Conservation (phyloP, 2,797 vertebrate species). For the Argentina silus region DNA sequence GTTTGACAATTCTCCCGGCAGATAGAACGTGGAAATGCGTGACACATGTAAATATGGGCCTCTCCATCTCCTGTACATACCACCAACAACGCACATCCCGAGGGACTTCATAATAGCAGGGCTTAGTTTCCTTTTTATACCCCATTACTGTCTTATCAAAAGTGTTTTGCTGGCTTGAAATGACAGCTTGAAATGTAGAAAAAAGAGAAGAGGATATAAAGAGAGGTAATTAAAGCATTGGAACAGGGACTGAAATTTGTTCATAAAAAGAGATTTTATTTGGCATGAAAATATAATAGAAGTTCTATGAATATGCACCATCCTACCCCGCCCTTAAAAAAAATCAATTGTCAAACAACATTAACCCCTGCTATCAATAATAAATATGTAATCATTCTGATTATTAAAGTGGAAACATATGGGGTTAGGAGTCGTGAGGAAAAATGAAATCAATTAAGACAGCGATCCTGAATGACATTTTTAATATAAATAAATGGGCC, state of each 20-base stretch:
- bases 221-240: conserved; percentile 21
- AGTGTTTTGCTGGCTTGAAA: conserved; percentile 37
- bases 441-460: conserved; percentile 64
- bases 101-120: conserved; percentile 48
- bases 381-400: conserved; percentile 50
- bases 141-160: conserved; percentile 61
- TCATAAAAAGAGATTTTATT: conserved; percentile 10
- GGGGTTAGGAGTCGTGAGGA: conserved; percentile 22
- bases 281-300: conserved; percentile 27
- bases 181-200: conserved; percentile 14
- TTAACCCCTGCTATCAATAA: conserved; percentile 41
- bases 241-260: neutral
- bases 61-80: conserved; percentile 42
- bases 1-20: conserved; percentile 55
- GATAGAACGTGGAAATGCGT: conserved; percentile 42
- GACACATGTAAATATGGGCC: conserved; percentile 62
- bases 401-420: conserved; percentile 57
- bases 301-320: conserved; percentile 1
- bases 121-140: conserved; percentile 50
- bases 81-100: conserved; percentile 39
- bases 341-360: conserved; percentile 25
- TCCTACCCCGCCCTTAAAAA: neutral
- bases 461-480: conserved; percentile 62
- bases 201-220: conserved; percentile 15
- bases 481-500: conserved; percentile 69